phyloP scores from a whole-genome alignment of 2,888 invertebrate species.

The Anagyrus pseudococci region DNA sequence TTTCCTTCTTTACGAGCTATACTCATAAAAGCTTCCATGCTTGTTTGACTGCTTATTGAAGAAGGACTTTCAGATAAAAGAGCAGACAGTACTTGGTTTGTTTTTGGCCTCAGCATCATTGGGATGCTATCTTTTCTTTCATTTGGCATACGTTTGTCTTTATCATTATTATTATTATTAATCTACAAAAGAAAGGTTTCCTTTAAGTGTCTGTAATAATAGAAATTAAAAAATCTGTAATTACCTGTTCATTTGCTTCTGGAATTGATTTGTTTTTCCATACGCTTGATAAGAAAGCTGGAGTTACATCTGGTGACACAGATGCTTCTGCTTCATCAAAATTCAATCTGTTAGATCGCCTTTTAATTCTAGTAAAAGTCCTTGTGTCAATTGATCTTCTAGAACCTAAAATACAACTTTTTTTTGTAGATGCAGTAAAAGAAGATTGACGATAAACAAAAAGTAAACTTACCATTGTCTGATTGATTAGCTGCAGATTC shows the following conservation, averaged over 20 bases:
- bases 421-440: conserved; percentile 2
- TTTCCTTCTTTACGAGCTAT: conserved; percentile 52
- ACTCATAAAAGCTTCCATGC: conserved; percentile 56
- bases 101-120: conserved; percentile 39
- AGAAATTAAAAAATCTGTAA: not conserved
- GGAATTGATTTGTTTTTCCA: conserved; percentile 34
- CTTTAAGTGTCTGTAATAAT: not conserved
- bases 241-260: conserved; percentile 28
- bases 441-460: not conserved
- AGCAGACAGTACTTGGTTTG: conserved; percentile 36
- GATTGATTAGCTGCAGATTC: conserved; percentile 18
- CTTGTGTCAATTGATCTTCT: conserved; percentile 68
- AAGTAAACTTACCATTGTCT: conserved; percentile 20
- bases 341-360: conserved; percentile 56
- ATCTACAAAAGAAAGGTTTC: conserved; percentile 5
- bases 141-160: conserved; percentile 14
- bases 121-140: conserved; percentile 36
- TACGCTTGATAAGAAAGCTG: conserved; percentile 24
- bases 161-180: conserved; percentile 22
- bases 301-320: conserved; percentile 21
- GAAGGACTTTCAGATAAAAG: conserved; percentile 34
- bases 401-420: conserved; percentile 39
- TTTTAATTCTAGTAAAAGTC: conserved; percentile 75
- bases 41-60: conserved; percentile 50
- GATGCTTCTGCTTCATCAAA: conserved; percentile 23